These are phyloP conservation scores for Lasioglossum pauxillum DNA, from an alignment of 2,888 invertebrate species.

Conservation along the genomic window DNA sequence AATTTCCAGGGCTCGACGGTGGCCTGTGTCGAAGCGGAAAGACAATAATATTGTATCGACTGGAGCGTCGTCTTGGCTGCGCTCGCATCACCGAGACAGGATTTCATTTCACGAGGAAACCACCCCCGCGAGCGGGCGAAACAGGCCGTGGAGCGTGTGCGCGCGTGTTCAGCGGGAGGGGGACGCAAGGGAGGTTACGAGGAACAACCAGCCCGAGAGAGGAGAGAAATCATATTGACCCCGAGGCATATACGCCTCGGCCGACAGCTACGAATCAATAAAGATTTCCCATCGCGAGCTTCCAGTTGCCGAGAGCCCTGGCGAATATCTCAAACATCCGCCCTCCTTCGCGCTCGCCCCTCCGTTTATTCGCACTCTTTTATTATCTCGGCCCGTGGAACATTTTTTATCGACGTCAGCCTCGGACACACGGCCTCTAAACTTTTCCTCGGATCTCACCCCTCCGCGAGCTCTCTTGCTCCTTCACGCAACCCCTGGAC, in stretches of 20 bases:
- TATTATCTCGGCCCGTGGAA: slow-evolving; percentile 80
- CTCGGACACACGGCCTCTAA: slow-evolving; percentile 78
- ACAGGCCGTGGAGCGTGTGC: slow-evolving; percentile 4
- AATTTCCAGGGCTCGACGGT: not conserved
- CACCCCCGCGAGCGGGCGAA: slow-evolving; percentile 15
- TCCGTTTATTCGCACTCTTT: slow-evolving; percentile 79
- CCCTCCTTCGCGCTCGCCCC: slow-evolving; percentile 52
- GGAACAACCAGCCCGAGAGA: slow-evolving; percentile 41
- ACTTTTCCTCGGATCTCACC: slow-evolving; percentile 69
- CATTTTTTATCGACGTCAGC: slow-evolving; percentile 78
- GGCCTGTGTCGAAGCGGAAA: slow-evolving; percentile 8
- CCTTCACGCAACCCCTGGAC: slow-evolving; percentile 33
- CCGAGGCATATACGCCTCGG: slow-evolving; percentile 75
- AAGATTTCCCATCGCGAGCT: slow-evolving; percentile 81
- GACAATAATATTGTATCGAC: slow-evolving; percentile 49
- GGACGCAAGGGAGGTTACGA: slow-evolving; percentile 20
- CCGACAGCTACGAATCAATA: slow-evolving; percentile 82
- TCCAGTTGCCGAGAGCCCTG: slow-evolving; percentile 64
- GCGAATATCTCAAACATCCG: slow-evolving; percentile 82
- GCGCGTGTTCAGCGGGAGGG: slow-evolving; percentile 27
- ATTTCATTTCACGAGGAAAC: slow-evolving; percentile 49
- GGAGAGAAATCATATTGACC: slow-evolving; percentile 80
- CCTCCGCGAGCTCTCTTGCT: slow-evolving; percentile 29
- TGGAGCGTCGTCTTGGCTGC: slow-evolving; percentile 1
- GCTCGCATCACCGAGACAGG: slow-evolving; percentile 33